Evolutionary conservation across 2,797 vertebrate genomes (phyloP).

Genomic region (Gambusia yucatana): DNA sequence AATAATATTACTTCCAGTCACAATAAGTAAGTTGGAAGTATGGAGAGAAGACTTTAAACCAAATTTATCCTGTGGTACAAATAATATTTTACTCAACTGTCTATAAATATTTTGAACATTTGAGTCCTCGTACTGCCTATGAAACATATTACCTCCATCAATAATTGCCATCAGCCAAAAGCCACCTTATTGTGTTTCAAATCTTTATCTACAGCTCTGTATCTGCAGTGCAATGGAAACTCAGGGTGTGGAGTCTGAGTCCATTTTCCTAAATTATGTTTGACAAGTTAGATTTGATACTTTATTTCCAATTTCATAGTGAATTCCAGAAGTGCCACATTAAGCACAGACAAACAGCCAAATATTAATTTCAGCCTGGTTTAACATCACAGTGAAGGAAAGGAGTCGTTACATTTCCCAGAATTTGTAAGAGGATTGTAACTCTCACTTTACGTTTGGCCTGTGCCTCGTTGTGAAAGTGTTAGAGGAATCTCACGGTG

Average conservation of each 20-base stretch:
- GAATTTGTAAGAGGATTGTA: slow-evolving; percentile 68
- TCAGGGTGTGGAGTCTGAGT: not conserved
- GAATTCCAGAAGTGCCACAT: slow-evolving; percentile 34
- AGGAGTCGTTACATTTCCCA: slow-evolving; percentile 65
- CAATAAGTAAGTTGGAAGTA: not conserved
- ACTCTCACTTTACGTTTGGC: slow-evolving; percentile 67
- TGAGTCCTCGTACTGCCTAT: not conserved
- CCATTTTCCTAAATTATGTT: not conserved
- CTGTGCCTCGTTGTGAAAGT: slow-evolving; percentile 70
- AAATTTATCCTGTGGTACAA: not conserved
- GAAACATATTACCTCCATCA: not conserved
- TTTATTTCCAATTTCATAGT: slow-evolving; percentile 47
- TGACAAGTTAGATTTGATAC: slow-evolving; percentile 38
- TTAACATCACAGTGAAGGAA: slow-evolving; percentile 53
- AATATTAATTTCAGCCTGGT: slow-evolving; percentile 34
- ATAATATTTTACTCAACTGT: not conserved
- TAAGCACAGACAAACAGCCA: slow-evolving; percentile 43
- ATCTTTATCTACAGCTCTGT: not conserved
- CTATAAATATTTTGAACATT: not conserved
- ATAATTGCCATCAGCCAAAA: not conserved
- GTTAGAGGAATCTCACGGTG: slow-evolving; percentile 73
- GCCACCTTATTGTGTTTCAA: not conserved
- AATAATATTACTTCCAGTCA: not conserved
- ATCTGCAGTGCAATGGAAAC: not conserved
- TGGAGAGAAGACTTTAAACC: not conserved